A percentile compares a stretch with the other conserved stretches of the same genome.
Evolutionary conservation across 2,797 vertebrate species (phyloP).

Genomic region (Adelosebastes latens): DNA sequence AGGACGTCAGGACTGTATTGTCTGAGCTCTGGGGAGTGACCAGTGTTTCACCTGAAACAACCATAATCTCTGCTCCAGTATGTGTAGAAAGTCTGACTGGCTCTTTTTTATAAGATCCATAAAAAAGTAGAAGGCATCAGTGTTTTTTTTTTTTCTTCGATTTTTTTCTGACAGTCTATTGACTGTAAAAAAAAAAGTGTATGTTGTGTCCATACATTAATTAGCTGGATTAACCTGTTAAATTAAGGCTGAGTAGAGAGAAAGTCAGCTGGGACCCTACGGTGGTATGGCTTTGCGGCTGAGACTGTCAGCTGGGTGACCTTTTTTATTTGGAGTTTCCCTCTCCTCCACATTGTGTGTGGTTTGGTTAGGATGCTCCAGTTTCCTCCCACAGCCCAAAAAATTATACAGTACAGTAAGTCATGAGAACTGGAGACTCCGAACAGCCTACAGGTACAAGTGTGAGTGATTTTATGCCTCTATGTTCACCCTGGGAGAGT

Average conservation of each 20-base stretch:
- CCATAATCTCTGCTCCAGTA: constrained; percentile 4
- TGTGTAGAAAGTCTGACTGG: background rate
- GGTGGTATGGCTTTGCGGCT: background rate
- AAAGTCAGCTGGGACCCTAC: background rate
- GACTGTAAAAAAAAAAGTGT: background rate
- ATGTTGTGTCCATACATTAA: background rate
- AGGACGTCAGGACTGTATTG: background rate
- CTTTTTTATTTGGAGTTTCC: constrained; percentile 40
- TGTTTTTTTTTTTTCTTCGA: background rate
- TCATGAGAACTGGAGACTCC: constrained; percentile 36
- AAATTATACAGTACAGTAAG: constrained; percentile 34
- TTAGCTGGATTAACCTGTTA: background rate
- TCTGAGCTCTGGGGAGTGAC: constrained; percentile 16
- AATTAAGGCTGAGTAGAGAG: background rate
- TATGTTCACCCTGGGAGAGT: constrained; percentile 20
- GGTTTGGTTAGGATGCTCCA: constrained; percentile 30
- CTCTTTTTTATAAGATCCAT: constrained; percentile 8
- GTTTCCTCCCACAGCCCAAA: constrained; percentile 53
- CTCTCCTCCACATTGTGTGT: constrained; percentile 22
- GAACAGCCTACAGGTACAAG: constrained; percentile 51
- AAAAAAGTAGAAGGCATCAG: background rate
- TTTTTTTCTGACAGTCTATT: background rate
- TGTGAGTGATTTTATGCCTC: constrained; percentile 34
- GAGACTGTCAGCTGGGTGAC: constrained; percentile 4
- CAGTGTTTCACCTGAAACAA: constrained; percentile 12